These are phyloP conservation scores for Panthera tigris DNA, from an alignment of 2,113 vertebrate genomes.

Conservation along the genomic window DNA sequence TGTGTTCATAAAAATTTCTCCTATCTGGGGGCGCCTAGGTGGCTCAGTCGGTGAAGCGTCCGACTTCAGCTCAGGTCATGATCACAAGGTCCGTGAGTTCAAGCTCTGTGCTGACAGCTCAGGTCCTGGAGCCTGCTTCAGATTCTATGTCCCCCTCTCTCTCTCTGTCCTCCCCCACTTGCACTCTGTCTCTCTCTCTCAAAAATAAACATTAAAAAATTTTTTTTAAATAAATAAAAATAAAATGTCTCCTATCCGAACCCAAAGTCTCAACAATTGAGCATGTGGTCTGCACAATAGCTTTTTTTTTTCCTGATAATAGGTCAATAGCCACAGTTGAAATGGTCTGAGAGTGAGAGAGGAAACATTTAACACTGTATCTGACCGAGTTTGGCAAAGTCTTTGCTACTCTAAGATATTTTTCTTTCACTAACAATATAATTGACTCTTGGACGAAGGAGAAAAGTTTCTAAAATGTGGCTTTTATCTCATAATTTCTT, in stretches of 20 bases:
- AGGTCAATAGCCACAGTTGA: background rate
- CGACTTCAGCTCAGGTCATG: no score
- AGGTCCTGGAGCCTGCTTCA: no score
- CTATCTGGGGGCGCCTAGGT: background rate
- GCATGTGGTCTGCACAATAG: background rate
- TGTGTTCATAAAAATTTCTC: constrained; percentile 35
- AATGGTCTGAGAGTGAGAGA: background rate
- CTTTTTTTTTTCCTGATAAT: background rate
- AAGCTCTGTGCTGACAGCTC: no score
- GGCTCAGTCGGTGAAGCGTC: no score
- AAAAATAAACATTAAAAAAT: no score
- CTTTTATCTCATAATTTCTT: constrained; percentile 47
- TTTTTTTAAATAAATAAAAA: no score
- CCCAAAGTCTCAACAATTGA: background rate
- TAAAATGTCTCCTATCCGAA: constrained; percentile 37
- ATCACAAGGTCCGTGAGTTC: no score
- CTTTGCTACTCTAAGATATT: constrained; percentile 26
- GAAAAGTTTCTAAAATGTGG: background rate
- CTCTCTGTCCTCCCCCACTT: no score
- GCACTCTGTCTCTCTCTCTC: no score
- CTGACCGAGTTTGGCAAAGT: constrained; percentile 3
- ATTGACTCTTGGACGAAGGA: background rate
- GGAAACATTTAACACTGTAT: background rate
- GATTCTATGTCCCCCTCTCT: no score
- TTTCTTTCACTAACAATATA: background rate